phyloP scores from a whole-genome alignment of 2,888 invertebrate species.

The Galeruca laticollis region DNA sequence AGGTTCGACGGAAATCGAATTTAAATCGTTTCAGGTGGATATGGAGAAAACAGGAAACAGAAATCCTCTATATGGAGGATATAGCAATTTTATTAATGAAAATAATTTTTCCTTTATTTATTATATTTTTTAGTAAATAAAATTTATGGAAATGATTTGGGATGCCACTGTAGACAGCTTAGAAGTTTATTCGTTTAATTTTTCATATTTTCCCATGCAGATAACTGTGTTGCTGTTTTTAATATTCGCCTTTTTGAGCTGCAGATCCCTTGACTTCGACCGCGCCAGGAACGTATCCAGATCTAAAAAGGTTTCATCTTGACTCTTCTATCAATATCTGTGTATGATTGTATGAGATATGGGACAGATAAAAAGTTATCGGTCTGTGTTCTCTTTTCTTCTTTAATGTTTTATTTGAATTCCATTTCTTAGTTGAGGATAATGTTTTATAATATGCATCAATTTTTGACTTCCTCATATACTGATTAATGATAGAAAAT shows the following conservation, averaged over 20 bases:
- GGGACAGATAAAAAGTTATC: too few relatives aligned
- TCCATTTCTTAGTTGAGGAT: too few relatives aligned
- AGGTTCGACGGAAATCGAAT: conserved; percentile 11
- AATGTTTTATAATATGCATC: too few relatives aligned
- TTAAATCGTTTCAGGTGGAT: conserved; percentile 4
- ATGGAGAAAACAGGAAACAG: background rate
- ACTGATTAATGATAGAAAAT: too few relatives aligned
- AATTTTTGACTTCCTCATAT: too few relatives aligned
- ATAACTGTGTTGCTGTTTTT: conserved; percentile 50
- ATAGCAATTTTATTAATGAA: background rate
- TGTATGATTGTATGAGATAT: background rate
- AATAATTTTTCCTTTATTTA: background rate
- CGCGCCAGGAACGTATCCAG: conserved; percentile 16
- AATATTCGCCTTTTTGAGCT: conserved; percentile 45
- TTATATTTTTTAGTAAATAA: background rate
- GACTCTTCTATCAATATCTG: too few relatives aligned
- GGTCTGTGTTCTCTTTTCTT: too few relatives aligned
- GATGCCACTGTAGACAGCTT: conserved; percentile 7
- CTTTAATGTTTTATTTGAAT: too few relatives aligned
- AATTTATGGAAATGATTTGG: background rate
- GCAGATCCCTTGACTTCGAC: conserved; percentile 18
- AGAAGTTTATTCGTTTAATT: conserved; percentile 46
- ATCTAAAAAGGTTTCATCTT: background rate
- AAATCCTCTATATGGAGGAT: too few relatives aligned
- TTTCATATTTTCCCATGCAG: conserved; percentile 49